These are phyloP conservation scores for Endomychus coccineus DNA, from an alignment of 2,888 invertebrate species.

Conservation along the genomic window DNA sequence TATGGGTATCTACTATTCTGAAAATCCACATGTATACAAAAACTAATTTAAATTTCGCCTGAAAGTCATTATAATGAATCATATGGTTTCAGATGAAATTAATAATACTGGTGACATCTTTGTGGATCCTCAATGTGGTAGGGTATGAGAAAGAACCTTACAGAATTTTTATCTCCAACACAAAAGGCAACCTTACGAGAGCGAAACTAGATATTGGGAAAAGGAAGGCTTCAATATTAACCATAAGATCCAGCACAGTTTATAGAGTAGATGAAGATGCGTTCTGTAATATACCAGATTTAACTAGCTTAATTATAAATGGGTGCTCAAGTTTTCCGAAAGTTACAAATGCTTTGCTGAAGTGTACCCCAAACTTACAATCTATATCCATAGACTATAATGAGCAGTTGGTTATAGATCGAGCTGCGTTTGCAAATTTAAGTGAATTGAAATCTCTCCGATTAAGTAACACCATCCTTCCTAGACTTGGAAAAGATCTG, in stretches of 20 bases:
- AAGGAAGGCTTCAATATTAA: slow-evolving; percentile 5
- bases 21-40: too few species aligned
- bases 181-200: slow-evolving; percentile 12
- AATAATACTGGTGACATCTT: neutral
- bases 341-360: slow-evolving; percentile 8
- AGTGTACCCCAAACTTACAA: slow-evolving; percentile 10
- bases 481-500: slow-evolving; percentile 11
- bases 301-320: slow-evolving; percentile 5
- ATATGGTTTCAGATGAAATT: slow-evolving; percentile 10
- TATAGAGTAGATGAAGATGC: slow-evolving; percentile 8
- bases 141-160: slow-evolving; percentile 9
- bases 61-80: too few species aligned
- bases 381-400: slow-evolving; percentile 1
- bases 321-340: slow-evolving; percentile 10
- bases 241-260: slow-evolving; percentile 7
- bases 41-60: too few species aligned
- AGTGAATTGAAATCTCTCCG: slow-evolving; percentile 6
- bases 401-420: slow-evolving; percentile 7
- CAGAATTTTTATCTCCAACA: slow-evolving; percentile 5
- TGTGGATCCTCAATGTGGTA: neutral
- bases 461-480: slow-evolving; percentile 1
- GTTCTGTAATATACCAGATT: slow-evolving; percentile 10
- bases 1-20: too few species aligned
- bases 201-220: slow-evolving; percentile 11
- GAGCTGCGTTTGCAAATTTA: slow-evolving; percentile 7